A percentile compares a stretch with the other conserved stretches of the same genome.
phyloP scores from a whole-genome alignment of 1,140 invertebrate species.

The Lanistes nyassanus region DNA sequence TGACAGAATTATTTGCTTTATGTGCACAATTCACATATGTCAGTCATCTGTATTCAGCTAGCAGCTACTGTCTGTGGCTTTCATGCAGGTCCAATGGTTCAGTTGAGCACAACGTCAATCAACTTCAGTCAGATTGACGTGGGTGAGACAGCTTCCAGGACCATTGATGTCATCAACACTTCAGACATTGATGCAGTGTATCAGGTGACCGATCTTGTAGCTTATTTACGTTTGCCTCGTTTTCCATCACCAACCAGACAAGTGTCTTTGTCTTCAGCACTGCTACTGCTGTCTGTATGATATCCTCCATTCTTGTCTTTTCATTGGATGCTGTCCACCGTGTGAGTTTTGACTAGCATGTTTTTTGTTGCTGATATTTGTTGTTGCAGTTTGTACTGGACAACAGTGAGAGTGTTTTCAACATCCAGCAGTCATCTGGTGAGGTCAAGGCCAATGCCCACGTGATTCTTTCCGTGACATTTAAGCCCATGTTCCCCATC shows the following conservation, averaged over 20 bases:
- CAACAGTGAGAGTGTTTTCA: constrained; percentile 63
- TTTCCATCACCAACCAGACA: too few species aligned
- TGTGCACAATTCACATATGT: too few species aligned
- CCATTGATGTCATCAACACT: constrained; percentile 61
- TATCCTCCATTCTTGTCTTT: too few species aligned
- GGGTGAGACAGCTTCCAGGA: constrained; percentile 49
- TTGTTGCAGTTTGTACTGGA: constrained; percentile 63
- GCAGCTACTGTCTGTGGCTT: background rate
- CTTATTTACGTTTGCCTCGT: background rate
- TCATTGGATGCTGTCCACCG: too few species aligned
- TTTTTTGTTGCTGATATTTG: background rate
- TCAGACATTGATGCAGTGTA: constrained; percentile 58
- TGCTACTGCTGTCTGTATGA: too few species aligned
- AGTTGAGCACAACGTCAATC: constrained; percentile 48
- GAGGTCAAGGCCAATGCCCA: constrained; percentile 50
- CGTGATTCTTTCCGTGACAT: constrained; percentile 54
- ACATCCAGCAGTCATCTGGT: constrained; percentile 53
- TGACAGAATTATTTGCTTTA: too few species aligned
- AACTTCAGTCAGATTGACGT: constrained; percentile 62
- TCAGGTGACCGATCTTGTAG: constrained; percentile 45
- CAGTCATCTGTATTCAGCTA: background rate
- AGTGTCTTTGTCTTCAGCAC: too few species aligned
- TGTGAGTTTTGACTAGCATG: too few species aligned
- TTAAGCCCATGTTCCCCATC: constrained; percentile 61
- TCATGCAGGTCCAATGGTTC: constrained; percentile 56